Evolutionary conservation across 2,888 invertebrate genomes (phyloP).

Genomic region (Nomada lathburiana): DNA sequence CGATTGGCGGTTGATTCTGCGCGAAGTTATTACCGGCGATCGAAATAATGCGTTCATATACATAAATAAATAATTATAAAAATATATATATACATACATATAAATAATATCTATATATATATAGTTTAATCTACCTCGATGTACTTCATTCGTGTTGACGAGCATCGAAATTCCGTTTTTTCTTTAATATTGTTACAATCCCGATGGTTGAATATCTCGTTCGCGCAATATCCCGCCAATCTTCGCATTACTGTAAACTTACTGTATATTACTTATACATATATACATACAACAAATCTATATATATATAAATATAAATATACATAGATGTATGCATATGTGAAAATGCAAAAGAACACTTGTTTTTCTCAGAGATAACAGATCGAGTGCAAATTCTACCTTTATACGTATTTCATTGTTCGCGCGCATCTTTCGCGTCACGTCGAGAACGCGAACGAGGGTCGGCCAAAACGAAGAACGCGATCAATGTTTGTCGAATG

Average conservation of each 20-base stretch:
- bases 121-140: conserved; percentile 54
- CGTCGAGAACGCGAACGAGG: conserved; percentile 43
- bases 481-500: not conserved
- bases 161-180: conserved; percentile 47
- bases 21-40: conserved; percentile 28
- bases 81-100: conserved; percentile 8
- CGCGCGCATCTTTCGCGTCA: conserved; percentile 58
- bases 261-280: conserved; percentile 81
- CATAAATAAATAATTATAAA: conserved; percentile 1
- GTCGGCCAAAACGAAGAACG: not conserved
- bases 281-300: conserved; percentile 45
- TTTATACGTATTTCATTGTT: conserved; percentile 76
- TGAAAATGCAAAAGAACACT: conserved; percentile 49
- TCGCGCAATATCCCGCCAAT: conserved; percentile 66
- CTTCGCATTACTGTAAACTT: conserved; percentile 77
- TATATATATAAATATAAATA: conserved; percentile 49
- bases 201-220: conserved; percentile 45
- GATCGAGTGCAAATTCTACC: conserved; percentile 71
- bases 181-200: conserved; percentile 43
- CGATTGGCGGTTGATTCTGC: conserved; percentile 56
- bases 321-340: conserved; percentile 52
- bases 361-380: conserved; percentile 67
- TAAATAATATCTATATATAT: conserved; percentile 2
- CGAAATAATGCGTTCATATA: conserved; percentile 12
- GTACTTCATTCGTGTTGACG: conserved; percentile 40